These are phyloP conservation scores for Centroberyx gerrardi DNA, from an alignment of 2,797 vertebrate genomes.

Conservation along the genomic window DNA sequence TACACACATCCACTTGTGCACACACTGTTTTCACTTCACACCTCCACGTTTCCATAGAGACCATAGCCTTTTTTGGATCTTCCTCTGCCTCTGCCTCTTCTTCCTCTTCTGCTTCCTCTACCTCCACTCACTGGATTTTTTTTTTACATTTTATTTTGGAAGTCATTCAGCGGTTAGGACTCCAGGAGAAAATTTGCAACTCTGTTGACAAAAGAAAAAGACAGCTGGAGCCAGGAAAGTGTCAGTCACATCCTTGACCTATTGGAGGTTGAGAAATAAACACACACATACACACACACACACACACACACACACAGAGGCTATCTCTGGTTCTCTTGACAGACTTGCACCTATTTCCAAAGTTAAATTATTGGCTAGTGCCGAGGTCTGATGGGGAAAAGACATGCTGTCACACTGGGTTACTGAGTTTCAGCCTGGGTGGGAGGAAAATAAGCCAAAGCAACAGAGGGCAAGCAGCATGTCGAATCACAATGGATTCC, in stretches of 20 bases:
- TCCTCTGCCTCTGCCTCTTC: too few species aligned
- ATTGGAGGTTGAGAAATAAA: constrained; percentile 11
- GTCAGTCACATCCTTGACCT: constrained; percentile 12
- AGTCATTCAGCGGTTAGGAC: background rate
- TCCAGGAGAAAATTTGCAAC: background rate
- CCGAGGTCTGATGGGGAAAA: constrained; percentile 1
- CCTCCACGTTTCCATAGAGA: too few species aligned
- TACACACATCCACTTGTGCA: background rate
- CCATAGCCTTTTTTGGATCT: too few species aligned
- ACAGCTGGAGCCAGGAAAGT: constrained; percentile 7
- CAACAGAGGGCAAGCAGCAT: background rate
- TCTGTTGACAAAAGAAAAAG: background rate
- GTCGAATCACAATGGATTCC: background rate
- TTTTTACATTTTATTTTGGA: too few species aligned
- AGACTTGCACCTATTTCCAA: constrained; percentile 19
- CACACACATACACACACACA: constrained; percentile 6
- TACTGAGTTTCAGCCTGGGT: background rate
- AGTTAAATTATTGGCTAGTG: background rate
- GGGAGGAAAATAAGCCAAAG: background rate
- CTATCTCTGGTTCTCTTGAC: constrained; percentile 23
- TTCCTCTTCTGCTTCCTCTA: too few species aligned
- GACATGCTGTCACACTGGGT: background rate
- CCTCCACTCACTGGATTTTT: too few species aligned
- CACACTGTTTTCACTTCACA: background rate
- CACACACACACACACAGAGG: background rate